Evolutionary conservation across 2,113 vertebrate species (phyloP), one percentile per base, ranked within the genome.

Genomic region (Oostethus manadensis): DNA sequence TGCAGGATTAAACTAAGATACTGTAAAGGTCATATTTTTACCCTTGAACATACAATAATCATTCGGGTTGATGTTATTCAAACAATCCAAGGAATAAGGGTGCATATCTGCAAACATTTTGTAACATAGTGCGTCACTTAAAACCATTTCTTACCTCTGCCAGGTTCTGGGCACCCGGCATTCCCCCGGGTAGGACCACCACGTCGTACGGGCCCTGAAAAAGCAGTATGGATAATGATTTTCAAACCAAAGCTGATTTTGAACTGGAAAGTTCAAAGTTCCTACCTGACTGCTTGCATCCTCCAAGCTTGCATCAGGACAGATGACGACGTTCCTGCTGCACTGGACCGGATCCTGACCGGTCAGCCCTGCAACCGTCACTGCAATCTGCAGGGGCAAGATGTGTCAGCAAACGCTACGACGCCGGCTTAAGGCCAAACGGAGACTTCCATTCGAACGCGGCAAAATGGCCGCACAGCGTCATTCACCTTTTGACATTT

Each of bases 331-430:
- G 42, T 97, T 94, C 53, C 97, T 91, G 87, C 97, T 98, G 80
- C 97, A 99, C 70, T 93, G 91, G 1, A 98, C 93, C 0, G 94
- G 93, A n/a, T 95, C 94, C 68, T 93, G 94, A 23, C 95, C 93
- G 0, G 89, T 73, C 71, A 99, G 76, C 15, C 96, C 95, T 1
- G 97, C 96, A 33, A 99, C 40, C 0, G 90, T 97, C 71, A 99
- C 97, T 38, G 92, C 86, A 56, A 99, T 95, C 97, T 99, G 76
- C 18, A 51, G 35, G 15, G 3, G n/a, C 0, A 42, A 4, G 29
- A 58, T 29, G 15, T 6, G 22, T 56, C 2, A 46, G 0, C 3
- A 53, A 15, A 58, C 8, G 3, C 2, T 13, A 55, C 20, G 8
- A 10, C 2, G 11, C 1, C 20, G 18, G n/a, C 33, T 33, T 33